Conservation (phyloP, 2,797 vertebrate genomes). For the Pelochelys cantorii region DNA sequence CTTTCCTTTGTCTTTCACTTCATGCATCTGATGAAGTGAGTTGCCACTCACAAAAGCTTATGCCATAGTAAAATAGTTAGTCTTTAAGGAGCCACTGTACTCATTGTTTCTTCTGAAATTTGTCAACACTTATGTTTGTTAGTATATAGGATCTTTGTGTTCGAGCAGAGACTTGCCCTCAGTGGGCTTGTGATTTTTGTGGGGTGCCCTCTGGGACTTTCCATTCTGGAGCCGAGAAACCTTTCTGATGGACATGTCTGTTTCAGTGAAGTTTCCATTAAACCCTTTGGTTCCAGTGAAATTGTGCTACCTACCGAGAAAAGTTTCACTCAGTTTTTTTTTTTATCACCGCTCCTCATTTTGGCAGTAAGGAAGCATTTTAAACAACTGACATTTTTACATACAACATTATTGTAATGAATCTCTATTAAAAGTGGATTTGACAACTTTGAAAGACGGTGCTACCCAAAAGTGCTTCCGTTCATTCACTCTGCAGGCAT, state of each 20-base stretch:
- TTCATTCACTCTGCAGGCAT: not conserved
- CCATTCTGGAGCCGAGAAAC: not conserved
- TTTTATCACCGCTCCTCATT: not conserved
- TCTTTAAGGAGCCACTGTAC: too few species aligned
- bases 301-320: not conserved
- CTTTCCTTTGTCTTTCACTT: too few species aligned
- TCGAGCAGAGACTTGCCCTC: not conserved
- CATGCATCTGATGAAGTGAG: too few species aligned
- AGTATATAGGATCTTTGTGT: not conserved
- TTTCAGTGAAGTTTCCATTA: not conserved
- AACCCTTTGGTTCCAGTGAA: not conserved
- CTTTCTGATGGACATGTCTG: not conserved
- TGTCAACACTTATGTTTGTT: not conserved
- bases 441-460: slow-evolving; percentile 20
- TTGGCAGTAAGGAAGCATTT: not conserved
- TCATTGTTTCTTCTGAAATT: too few species aligned
- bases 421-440: not conserved
- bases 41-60: too few species aligned
- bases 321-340: not conserved
- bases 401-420: not conserved
- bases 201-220: not conserved
- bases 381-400: not conserved
- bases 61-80: too few species aligned
- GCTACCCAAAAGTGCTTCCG: slow-evolving; percentile 24
- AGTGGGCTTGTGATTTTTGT: not conserved